Percentiles rank a stretch among this genome's conserved stretches.
phyloP scores from a whole-genome alignment of 2,113 vertebrate genomes.

The Sciurus niger region DNA sequence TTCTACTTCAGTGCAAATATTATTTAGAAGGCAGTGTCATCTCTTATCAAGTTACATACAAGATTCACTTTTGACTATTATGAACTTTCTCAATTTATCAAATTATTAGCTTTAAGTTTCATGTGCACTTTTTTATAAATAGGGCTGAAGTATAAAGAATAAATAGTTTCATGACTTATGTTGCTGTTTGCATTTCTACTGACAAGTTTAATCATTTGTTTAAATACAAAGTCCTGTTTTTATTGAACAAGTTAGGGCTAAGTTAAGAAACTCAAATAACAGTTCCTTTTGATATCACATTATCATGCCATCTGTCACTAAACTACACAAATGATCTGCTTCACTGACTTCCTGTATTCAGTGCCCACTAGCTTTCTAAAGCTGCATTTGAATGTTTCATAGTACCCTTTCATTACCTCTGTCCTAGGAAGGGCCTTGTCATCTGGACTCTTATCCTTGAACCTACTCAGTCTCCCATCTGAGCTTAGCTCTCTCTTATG shows the following conservation, averaged over 20 bases:
- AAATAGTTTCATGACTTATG: neutral
- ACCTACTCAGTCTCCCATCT: neutral
- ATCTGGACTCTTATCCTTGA: neutral
- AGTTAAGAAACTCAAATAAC: constrained; percentile 55
- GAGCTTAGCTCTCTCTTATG: neutral
- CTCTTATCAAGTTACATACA: neutral
- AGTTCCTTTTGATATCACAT: constrained; percentile 44
- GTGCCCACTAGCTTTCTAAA: neutral
- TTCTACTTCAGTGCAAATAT: constrained; percentile 16
- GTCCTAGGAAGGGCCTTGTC: neutral
- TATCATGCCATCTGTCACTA: constrained; percentile 52
- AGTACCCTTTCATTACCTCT: neutral
- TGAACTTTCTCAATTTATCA: constrained; percentile 22
- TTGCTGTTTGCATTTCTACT: constrained; percentile 51
- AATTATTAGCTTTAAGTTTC: constrained; percentile 44
- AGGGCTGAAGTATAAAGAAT: neutral
- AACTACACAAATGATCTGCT: constrained; percentile 60
- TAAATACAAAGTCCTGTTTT: constrained; percentile 63
- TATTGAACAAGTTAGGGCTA: constrained; percentile 33
- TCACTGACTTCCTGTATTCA: constrained; percentile 50
- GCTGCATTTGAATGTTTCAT: neutral
- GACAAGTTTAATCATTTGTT: constrained; percentile 64
- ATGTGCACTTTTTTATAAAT: constrained; percentile 7
- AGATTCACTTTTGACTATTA: constrained; percentile 36
- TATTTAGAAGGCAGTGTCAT: constrained; percentile 41